Evolutionary conservation across 2,113 vertebrate genomes (phyloP).

Genomic region (Pardalotus punctatus): DNA sequence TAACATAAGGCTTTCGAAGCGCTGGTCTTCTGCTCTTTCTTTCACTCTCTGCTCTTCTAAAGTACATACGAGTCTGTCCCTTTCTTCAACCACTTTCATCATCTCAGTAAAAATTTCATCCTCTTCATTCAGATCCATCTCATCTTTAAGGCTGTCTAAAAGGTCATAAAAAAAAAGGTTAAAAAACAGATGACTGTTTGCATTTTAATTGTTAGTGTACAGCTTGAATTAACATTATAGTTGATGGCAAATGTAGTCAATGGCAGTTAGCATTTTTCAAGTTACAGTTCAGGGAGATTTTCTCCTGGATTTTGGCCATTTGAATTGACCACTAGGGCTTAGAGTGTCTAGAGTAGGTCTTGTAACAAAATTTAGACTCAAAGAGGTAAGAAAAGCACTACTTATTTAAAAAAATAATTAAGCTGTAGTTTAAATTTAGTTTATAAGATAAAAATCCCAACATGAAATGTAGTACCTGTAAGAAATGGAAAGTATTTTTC

Average conservation of each 20-base stretch:
- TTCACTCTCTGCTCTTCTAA: conserved; percentile 86
- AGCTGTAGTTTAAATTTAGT: background rate
- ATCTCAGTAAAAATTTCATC: conserved; percentile 80
- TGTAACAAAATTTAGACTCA: background rate
- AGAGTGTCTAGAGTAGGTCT: background rate
- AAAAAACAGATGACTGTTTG: background rate
- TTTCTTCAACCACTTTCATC: conserved; percentile 86
- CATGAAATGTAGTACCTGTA: background rate
- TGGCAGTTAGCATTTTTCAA: background rate
- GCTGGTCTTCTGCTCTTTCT: conserved; percentile 82
- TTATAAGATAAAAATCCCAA: background rate
- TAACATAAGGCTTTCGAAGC: conserved; percentile 79
- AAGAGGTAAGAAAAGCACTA: background rate
- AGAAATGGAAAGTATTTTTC: background rate
- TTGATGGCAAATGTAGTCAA: background rate
- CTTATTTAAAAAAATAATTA: background rate
- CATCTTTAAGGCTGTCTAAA: conserved; percentile 81
- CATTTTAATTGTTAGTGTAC: background rate
- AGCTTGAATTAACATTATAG: background rate
- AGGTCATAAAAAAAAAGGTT: background rate
- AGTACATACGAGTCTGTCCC: conserved; percentile 80
- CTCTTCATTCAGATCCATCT: conserved; percentile 77
- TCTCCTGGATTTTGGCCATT: background rate
- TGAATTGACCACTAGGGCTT: background rate
- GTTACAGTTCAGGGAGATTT: background rate